phyloP scores from a whole-genome alignment of 2,888 invertebrate genomes.

The Platycheirus rosarum region DNA sequence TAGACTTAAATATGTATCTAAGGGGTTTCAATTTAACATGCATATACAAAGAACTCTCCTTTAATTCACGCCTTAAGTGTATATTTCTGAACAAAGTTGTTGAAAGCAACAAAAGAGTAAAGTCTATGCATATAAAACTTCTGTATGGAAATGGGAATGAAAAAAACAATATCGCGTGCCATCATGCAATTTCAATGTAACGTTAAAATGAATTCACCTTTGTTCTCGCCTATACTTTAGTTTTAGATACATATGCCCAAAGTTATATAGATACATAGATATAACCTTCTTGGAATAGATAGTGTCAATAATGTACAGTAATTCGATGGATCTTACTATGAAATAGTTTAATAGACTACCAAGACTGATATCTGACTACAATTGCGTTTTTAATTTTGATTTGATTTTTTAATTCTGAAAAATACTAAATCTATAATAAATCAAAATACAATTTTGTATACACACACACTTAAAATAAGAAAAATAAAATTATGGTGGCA shows the following conservation, averaged over 20 bases:
- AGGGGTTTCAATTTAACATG: constrained; percentile 62
- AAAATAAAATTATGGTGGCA: constrained; percentile 18
- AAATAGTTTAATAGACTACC: too few species aligned
- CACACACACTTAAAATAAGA: not conserved
- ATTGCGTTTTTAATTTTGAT: constrained; percentile 5
- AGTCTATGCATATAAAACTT: not conserved
- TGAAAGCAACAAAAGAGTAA: constrained; percentile 5
- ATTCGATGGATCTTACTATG: too few species aligned
- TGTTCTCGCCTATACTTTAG: constrained; percentile 4
- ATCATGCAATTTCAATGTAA: constrained; percentile 82
- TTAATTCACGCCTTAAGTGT: constrained; percentile 67
- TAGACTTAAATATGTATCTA: constrained; percentile 50
- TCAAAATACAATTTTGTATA: constrained; percentile 48
- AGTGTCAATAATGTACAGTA: too few species aligned
- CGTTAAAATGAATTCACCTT: constrained; percentile 57
- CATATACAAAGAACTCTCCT: constrained; percentile 55
- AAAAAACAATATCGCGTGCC: constrained; percentile 79
- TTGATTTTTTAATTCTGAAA: constrained; percentile 4
- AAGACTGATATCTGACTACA: not conserved
- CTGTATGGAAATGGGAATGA: constrained; percentile 48
- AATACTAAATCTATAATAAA: constrained; percentile 54
- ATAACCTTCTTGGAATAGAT: too few species aligned
- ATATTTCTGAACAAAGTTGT: constrained; percentile 49
- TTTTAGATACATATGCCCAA: not conserved
- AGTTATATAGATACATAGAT: not conserved